These are phyloP conservation scores for Cisticola juncidis DNA, from an alignment of 2,113 vertebrate genomes.

Conservation along the genomic window DNA sequence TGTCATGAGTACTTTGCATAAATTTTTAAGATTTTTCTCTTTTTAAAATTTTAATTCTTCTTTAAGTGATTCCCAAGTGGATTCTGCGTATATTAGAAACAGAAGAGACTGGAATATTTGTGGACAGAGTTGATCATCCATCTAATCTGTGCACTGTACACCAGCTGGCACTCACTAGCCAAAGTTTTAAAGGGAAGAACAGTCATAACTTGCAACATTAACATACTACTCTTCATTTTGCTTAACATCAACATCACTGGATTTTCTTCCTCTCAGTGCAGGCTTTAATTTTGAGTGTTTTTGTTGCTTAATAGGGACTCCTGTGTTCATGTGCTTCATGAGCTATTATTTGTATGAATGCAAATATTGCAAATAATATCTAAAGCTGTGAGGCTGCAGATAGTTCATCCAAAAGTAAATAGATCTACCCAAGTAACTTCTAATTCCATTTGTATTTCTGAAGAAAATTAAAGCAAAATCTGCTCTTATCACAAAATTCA, in stretches of 20 bases:
- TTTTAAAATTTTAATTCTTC: not conserved
- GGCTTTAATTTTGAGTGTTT: not conserved
- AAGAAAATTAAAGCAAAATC: not conserved
- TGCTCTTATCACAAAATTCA: not conserved
- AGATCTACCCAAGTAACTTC: not conserved
- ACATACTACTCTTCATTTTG: not conserved
- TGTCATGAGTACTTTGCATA: not conserved
- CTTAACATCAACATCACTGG: not conserved
- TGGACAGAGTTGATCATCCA: not conserved
- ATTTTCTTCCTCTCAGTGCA: not conserved
- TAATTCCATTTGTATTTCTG: not conserved
- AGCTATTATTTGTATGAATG: not conserved
- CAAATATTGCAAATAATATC: not conserved
- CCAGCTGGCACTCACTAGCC: not conserved
- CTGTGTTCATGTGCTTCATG: not conserved
- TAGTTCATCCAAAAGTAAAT: not conserved
- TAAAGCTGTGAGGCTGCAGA: not conserved
- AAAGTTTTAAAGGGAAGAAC: not conserved
- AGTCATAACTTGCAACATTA: not conserved
- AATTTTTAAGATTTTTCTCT: not conserved
- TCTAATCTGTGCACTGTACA: not conserved
- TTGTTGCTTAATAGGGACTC: not conserved
- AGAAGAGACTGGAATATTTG: not conserved
- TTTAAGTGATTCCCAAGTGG: not conserved
- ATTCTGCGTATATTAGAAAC: not conserved